Base-by-base conservation (phyloP, 2,113 vertebrate species). In the Stigmatopora argus region DNA sequence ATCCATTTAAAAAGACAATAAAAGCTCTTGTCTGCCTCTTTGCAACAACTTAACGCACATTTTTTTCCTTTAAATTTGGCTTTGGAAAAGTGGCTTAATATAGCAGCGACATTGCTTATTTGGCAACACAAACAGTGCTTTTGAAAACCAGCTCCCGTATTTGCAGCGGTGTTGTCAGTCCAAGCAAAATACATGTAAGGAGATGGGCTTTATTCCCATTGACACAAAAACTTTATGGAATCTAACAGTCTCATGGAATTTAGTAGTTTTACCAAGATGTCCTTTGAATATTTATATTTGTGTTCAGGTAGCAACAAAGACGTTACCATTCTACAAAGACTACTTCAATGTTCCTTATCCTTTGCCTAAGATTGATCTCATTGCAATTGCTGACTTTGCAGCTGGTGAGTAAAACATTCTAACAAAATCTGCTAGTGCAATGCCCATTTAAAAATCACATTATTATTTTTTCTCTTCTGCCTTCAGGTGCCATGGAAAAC, bases 371-470 rank as follows among this genome's bases (percentile, higher is more conserved):
- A 98, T 99, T 83, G 97, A 99, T 93, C 95, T 99, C 83, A 98
- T 99, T 90, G 96, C 97, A 80, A 98, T 99, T 83, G 95, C 97
- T 87, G 97, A 99, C 87, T 99, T 99, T 93, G 96, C 97, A 94
- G 95, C 97, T 89, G 97, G 97, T 98, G 47, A 83, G 90, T 86
- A 47, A 4, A 35, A 14, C 4, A 38, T 15, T n/a, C 1, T 13
- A 2, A 3, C 2, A 19, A 11, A 7, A 79, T 77, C 58, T 62
- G 66, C 77, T 7, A 72, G 75, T 48, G 75, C 44, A 10, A 26
- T 74, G 73, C 19, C 10, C 6, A 44, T 46, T 11, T 61, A 26
- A 45, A n/a, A 3, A 31, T 2, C 13, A 9, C 5, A 0, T 23
- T 47, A 4, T 45, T 18, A 46, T 57, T 18, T 51, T 12, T 7